Evolutionary conservation across 1,140 invertebrate species (phyloP).

Genomic region (Nylanderia fulva): DNA sequence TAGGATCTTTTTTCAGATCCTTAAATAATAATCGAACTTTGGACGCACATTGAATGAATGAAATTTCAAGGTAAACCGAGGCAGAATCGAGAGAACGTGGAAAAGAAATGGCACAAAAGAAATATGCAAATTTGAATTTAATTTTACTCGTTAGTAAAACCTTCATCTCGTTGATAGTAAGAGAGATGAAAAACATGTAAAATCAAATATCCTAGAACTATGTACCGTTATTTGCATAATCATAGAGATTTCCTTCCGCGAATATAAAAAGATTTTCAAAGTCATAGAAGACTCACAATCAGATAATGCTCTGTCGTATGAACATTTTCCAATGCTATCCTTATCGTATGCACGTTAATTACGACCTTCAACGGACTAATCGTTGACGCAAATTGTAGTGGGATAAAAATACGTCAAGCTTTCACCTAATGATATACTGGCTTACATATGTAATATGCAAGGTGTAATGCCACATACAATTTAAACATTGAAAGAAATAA

Average conservation of each 20-base stretch:
- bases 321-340: slow-evolving; percentile 24
- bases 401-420: slow-evolving; percentile 41
- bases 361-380: slow-evolving; percentile 24
- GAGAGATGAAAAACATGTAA: neutral
- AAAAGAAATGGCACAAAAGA: neutral
- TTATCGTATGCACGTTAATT: slow-evolving; percentile 13
- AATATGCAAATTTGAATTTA: neutral
- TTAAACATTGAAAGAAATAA: neutral
- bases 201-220: neutral
- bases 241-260: slow-evolving; percentile 27
- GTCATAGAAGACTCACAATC: neutral
- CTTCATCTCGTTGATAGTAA: neutral
- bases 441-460: neutral
- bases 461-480: neutral
- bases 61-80: neutral
- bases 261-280: slow-evolving; percentile 14
- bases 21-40: slow-evolving; percentile 12
- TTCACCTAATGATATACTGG: slow-evolving; percentile 15
- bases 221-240: slow-evolving; percentile 22
- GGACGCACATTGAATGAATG: neutral
- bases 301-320: slow-evolving; percentile 9
- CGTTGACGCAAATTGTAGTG: neutral
- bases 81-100: neutral
- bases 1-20: neutral
- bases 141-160: neutral